phyloP scores from a whole-genome alignment of 2,888 invertebrate species.

The Drosophila paucipuncta region DNA sequence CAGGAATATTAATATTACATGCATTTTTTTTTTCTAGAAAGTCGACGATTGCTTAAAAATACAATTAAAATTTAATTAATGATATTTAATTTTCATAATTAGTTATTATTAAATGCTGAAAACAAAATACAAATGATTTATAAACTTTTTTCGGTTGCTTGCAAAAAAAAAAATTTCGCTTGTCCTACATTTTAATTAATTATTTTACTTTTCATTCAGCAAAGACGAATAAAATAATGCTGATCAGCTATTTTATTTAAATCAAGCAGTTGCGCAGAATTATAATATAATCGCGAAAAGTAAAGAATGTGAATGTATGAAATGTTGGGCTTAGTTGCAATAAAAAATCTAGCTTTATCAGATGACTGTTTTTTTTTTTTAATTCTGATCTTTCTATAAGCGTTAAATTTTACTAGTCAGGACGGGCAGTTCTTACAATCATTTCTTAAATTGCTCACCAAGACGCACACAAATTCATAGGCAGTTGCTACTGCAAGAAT shows the following conservation, averaged over 20 bases:
- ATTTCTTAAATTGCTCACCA: neutral
- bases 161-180: no score
- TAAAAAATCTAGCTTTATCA: neutral
- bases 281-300: neutral
- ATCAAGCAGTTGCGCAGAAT: no score
- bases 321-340: neutral
- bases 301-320: neutral
- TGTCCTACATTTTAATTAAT: neutral
- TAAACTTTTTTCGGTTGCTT: no score
- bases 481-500: neutral
- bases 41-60: neutral
- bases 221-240: neutral
- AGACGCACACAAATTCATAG: neutral
- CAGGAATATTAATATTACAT: neutral
- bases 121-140: neutral
- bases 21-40: neutral
- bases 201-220: neutral
- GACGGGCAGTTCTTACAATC: neutral
- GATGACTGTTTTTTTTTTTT: no score
- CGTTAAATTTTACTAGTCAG: neutral
- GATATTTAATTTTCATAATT: neutral
- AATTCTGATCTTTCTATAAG: neutral
- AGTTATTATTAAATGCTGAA: neutral
- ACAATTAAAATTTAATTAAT: neutral
- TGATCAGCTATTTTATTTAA: neutral